Conservation (phyloP, 2,888 invertebrate genomes). For the Mongoloraphidia duomilia region DNA sequence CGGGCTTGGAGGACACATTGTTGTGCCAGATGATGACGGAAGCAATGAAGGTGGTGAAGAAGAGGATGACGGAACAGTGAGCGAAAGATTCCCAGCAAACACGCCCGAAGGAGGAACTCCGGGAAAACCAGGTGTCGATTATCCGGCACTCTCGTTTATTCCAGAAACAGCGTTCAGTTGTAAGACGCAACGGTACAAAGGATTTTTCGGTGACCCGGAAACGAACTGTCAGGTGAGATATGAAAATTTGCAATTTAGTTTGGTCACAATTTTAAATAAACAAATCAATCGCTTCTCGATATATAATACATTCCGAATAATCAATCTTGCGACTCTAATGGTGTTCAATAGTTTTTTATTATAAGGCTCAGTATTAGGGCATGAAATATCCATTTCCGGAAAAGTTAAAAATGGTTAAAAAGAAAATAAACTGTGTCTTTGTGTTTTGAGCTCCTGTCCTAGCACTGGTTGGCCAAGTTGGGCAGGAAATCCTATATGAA, state of each 20-base stretch:
- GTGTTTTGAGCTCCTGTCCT: too few relatives aligned
- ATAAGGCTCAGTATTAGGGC: too few relatives aligned
- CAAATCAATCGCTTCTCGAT: background rate
- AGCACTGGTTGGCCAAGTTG: too few relatives aligned
- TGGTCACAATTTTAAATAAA: background rate
- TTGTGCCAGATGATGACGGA: constrained; percentile 14
- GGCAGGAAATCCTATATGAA: too few relatives aligned
- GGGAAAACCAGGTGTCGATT: constrained; percentile 62
- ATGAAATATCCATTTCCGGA: too few relatives aligned
- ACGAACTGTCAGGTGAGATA: constrained; percentile 63
- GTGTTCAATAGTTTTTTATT: too few relatives aligned
- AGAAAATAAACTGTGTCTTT: too few relatives aligned
- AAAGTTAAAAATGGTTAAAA: too few relatives aligned
- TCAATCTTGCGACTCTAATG: too few relatives aligned
- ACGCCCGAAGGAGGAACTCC: constrained; percentile 44
- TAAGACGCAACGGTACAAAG: constrained; percentile 74
- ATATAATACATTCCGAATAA: background rate
- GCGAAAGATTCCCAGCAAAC: constrained; percentile 29
- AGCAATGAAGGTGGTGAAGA: constrained; percentile 14
- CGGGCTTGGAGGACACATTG: constrained; percentile 10
- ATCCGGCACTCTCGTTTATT: constrained; percentile 60
- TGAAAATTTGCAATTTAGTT: background rate
- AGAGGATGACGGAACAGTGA: constrained; percentile 23
- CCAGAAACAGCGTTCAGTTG: constrained; percentile 68
- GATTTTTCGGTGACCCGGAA: constrained; percentile 79